Conservation (phyloP, 2,113 vertebrate genomes). For the Xerus inauris region DNA sequence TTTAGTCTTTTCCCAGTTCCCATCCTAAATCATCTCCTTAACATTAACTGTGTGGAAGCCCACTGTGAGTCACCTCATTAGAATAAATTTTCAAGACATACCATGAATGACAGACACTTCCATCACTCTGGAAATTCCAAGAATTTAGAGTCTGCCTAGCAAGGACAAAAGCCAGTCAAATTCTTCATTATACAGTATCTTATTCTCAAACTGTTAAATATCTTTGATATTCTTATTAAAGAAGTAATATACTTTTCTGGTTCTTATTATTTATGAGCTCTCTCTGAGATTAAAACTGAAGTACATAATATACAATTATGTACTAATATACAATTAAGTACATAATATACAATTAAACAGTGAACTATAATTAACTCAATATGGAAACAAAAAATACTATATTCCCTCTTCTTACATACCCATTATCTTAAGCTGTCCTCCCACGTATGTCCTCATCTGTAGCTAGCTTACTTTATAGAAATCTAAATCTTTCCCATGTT, state of each 20-base stretch:
- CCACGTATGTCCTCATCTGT: not conserved
- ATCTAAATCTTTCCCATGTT: slow-evolving; percentile 29
- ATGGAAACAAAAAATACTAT: not conserved
- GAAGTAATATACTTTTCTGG: slow-evolving; percentile 38
- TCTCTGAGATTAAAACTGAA: not conserved
- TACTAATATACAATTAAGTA: too few species aligned
- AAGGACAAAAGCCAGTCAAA: not conserved
- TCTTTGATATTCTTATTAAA: slow-evolving; percentile 9
- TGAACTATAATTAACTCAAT: slow-evolving; percentile 18
- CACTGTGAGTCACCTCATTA: not conserved
- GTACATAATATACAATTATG: slow-evolving; percentile 13
- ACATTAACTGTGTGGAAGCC: not conserved
- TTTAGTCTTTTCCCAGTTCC: not conserved
- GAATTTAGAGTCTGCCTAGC: not conserved
- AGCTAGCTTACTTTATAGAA: not conserved
- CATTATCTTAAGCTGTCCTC: not conserved
- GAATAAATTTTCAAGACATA: not conserved
- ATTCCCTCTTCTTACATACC: not conserved
- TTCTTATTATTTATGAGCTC: slow-evolving; percentile 7
- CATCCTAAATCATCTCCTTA: slow-evolving; percentile 30
- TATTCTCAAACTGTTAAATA: not conserved
- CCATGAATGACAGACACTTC: not conserved
- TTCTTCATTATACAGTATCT: slow-evolving; percentile 4
- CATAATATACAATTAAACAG: slow-evolving; percentile 30
- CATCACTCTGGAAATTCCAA: not conserved